Conservation (phyloP, 2,888 invertebrate species). For the Serrognathus titanus region DNA sequence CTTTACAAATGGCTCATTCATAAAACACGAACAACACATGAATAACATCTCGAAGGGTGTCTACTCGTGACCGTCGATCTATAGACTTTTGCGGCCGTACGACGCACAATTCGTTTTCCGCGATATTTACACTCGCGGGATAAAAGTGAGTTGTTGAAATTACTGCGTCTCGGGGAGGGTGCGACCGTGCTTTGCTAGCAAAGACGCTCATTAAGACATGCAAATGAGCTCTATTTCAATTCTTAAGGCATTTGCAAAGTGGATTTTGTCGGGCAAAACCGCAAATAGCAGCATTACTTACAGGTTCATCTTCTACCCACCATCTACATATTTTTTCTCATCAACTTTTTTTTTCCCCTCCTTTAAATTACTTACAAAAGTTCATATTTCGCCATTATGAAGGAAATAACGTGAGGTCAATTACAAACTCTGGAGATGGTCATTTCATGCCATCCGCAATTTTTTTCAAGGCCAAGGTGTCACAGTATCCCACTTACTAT, state of each 20-base stretch:
- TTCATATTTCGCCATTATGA: too few species aligned
- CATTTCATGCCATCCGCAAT: too few species aligned
- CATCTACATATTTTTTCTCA: too few species aligned
- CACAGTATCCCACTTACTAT: too few species aligned
- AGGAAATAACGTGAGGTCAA: too few species aligned
- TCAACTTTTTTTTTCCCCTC: too few species aligned
- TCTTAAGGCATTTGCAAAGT: conserved; percentile 47
- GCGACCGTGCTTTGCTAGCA: conserved; percentile 42
- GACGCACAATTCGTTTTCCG: conserved; percentile 30
- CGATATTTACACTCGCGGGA: conserved; percentile 36
- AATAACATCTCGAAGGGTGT: conserved; percentile 34
- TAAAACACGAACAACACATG: conserved; percentile 49
- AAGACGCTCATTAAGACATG: conserved; percentile 49
- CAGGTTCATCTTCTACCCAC: conserved; percentile 15
- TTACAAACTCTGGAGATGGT: too few species aligned
- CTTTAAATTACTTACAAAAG: too few species aligned
- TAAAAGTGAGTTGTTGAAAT: conserved; percentile 42
- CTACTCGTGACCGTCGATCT: conserved; percentile 18
- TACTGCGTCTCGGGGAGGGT: conserved; percentile 34
- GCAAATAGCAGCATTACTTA: conserved; percentile 30
- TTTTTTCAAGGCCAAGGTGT: too few species aligned
- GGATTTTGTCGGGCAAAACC: conserved; percentile 37
- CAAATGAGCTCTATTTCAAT: conserved; percentile 48
- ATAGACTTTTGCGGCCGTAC: conserved; percentile 18
- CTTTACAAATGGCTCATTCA: conserved; percentile 44